Percentiles rank a stretch among this genome's conserved stretches.
Evolutionary conservation across 2,113 vertebrate species (phyloP).

Genomic region (Carlito syrichta): DNA sequence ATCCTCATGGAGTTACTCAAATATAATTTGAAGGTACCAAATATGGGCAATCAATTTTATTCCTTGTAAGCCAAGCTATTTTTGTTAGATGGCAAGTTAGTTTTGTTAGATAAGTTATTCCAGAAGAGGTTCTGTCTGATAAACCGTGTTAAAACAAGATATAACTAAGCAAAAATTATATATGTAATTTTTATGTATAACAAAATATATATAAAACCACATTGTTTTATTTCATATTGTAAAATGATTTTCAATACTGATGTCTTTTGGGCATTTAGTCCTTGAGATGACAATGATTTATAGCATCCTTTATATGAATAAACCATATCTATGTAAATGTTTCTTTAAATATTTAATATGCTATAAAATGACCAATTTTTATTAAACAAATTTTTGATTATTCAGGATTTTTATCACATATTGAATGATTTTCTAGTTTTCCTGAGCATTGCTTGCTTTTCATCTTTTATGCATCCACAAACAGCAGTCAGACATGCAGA

Average conservation of each 20-base stretch:
- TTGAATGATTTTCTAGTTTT: neutral
- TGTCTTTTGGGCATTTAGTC: neutral
- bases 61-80: conserved; percentile 23
- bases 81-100: conserved; percentile 51
- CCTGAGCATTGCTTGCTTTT: neutral
- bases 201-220: neutral
- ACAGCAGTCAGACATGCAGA: neutral
- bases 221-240: neutral
- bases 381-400: neutral
- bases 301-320: neutral
- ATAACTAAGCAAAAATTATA: neutral
- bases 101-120: conserved; percentile 46
- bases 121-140: neutral
- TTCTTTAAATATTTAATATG: neutral
- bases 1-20: conserved; percentile 70
- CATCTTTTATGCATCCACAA: neutral
- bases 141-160: conserved; percentile 5
- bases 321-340: neutral
- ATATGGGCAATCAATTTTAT: conserved; percentile 57
- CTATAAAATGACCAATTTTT: neutral
- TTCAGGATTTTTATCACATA: neutral
- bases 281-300: neutral
- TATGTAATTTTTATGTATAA: neutral
- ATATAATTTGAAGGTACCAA: conserved; percentile 67
- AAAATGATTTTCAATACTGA: neutral